Evolutionary conservation across 2,888 invertebrate genomes (phyloP), one percentile per base, ranked within the genome.

Genomic region (Athetis lepigone): DNA sequence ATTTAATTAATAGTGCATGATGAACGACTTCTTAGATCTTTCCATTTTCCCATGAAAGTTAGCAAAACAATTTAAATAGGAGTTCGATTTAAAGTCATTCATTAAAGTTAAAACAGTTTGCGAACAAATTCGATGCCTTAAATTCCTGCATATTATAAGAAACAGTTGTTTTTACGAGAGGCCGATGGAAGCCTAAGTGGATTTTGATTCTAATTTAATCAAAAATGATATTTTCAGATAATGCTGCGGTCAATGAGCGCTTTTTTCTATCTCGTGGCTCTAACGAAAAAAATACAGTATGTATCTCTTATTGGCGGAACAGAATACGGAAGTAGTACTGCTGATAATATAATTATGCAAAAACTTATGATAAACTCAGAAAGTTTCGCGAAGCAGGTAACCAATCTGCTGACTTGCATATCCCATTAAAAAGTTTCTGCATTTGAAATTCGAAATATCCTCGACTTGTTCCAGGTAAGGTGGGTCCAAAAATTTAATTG

Each of bases 351-450:
- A 42, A 61, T 65, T 27, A 68, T 62, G 56, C 61, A 57, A 59
- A 62, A 57, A 55, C 40, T 49, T 65, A 50, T 39, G 42, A 56
- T 43, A 42, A 47, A 57, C 43, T 73, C 43, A 19, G n/a, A 11
- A 58, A 64, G 39, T 56, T 73, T 27, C 25, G 40, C 51, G 56
- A 67, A 74, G 58, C 58, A 68, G 63, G 64, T 59, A 57, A 52
- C 40, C 56, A 57, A 62, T 62, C 52, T 62, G 45, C 37, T 54
- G 61, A 56, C 61, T 62, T 25, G 33, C 49, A 50, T 43, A 59
- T 40, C 39, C 55, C 45, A 66, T 76, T 73, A 54, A 65, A 77
- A 67, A 55, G 29, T 70, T 77, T 70, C 33, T 50, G 58, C 42
- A 51, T 58, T 56, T 47, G 45, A 42, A 58, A 21, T 42, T 67